Evolutionary conservation across 2,888 invertebrate genomes (phyloP), one percentile per base, ranked within the genome.

Genomic region (Trichogramma evanescens): DNA sequence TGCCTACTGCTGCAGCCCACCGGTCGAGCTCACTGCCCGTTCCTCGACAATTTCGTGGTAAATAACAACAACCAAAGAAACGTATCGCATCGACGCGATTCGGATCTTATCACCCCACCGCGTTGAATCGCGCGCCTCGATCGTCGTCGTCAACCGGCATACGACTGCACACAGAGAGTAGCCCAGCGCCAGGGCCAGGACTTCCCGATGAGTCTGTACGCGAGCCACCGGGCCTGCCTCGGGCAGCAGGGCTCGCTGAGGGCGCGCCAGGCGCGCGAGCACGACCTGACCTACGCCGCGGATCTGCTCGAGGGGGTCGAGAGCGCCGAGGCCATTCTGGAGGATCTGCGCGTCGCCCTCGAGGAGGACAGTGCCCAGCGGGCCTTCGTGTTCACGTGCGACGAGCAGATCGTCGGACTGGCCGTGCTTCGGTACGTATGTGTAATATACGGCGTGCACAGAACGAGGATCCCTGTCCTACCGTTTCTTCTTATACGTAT

Each of bases 31-130:
- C 77, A 79, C n/a, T 82, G 82, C 60, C 80, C 83, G 0, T 72
- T 85, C 9, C 73, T 86, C n/a, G 80, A 82, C 61, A 80, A 83
- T 69, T 86, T 86, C 68, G 81, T 82, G 72, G 85, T 84, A 74
- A 67, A 69, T 26, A 26, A 26, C 26, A 26, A 26, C 26, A 26
- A 26, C 26, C 0, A 26, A 26, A 50, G 26, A 13, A 44, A 54
- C 6, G 13, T 41, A 48, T 45, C 26, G 1, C 38, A 49, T 49
- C 2, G 26, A 26, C 26, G 26, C 26, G 26, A 26, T 26, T 26
- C 26, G 26, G 26, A 26, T 26, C 26, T 26, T 45, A 45, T 45
- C 2, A 9, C 7, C 7, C 26, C 4, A 1, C 26, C 9, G n/a
- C 8, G 39, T 50, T 10, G 4, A 13, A 50, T 26, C 8, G n/a